Conservation (phyloP, 2,888 invertebrate species). For the Therioaphis trifolii region DNA sequence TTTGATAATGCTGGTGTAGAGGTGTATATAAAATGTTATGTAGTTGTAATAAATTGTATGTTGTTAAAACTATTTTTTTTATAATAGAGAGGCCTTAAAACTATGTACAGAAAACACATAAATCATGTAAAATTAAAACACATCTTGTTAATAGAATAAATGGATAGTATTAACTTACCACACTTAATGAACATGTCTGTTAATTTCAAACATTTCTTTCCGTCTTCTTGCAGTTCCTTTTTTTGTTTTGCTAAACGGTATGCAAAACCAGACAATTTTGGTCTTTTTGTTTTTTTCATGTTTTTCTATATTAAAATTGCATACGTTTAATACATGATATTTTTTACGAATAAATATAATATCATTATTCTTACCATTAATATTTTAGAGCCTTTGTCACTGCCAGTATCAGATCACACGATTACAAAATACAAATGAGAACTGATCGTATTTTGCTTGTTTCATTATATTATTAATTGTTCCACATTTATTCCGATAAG, state of each 20-base stretch:
- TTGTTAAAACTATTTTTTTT: neutral
- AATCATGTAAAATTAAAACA: neutral
- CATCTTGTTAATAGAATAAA: neutral
- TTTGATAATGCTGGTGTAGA: neutral
- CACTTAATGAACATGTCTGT: too few species aligned
- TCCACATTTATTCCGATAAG: neutral
- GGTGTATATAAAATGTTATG: neutral
- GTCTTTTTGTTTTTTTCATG: neutral
- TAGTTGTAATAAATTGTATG: neutral
- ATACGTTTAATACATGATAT: neutral
- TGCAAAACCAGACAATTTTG: neutral
- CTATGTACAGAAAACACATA: neutral
- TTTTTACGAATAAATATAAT: neutral
- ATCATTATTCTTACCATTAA: neutral
- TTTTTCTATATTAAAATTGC: neutral
- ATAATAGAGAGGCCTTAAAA: neutral
- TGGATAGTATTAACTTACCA: neutral
- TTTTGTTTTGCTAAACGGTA: neutral
- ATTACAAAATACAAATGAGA: conserved; percentile 10
- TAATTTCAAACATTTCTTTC: conserved; percentile 5
- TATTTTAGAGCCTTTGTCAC: conserved; percentile 8
- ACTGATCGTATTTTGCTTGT: neutral
- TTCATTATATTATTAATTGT: neutral
- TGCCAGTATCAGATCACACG: neutral
- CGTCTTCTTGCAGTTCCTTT: neutral